Conservation (phyloP, 1,140 invertebrate genomes). For the Octopus bimaculoides region DNA sequence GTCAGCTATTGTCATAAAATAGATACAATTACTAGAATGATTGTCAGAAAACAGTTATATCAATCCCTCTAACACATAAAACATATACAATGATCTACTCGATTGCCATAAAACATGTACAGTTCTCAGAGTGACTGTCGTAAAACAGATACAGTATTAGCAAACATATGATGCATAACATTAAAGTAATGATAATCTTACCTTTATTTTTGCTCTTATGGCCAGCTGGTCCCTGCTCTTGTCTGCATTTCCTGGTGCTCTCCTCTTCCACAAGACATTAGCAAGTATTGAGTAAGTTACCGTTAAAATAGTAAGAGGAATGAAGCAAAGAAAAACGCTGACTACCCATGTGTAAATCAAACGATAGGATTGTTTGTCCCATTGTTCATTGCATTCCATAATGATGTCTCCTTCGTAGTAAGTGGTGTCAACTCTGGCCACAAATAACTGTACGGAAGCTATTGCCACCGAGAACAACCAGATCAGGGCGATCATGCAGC, state of each 20-base stretch:
- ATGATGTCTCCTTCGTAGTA: conserved; percentile 8
- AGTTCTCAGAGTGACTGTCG: too few species aligned
- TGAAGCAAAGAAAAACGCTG: conserved; percentile 59
- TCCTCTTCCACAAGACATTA: conserved; percentile 55
- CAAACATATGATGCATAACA: too few species aligned
- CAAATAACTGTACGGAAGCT: conserved; percentile 56
- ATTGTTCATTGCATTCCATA: conserved; percentile 41
- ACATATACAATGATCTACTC: too few species aligned
- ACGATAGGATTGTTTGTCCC: conserved; percentile 34
- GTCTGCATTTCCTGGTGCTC: conserved; percentile 61
- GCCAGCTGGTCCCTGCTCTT: conserved; percentile 57
- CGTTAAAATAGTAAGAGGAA: conserved; percentile 59
- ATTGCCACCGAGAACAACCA: conserved; percentile 58
- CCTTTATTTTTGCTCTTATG: conserved; percentile 60
- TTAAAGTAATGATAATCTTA: conserved; percentile 30
- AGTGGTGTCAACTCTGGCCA: conserved; percentile 44
- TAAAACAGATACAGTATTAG: too few species aligned
- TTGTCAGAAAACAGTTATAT: too few species aligned
- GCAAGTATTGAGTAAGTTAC: conserved; percentile 58
- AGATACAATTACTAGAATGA: too few species aligned
- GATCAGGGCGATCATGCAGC: conserved; percentile 55
- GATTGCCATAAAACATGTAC: too few species aligned
- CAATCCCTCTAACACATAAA: too few species aligned
- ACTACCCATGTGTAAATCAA: conserved; percentile 59
- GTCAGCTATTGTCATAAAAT: too few species aligned